These are phyloP conservation scores for Alcedo quadribrachys DNA, from an alignment of 2,797 vertebrate species.

Conservation along the genomic window DNA sequence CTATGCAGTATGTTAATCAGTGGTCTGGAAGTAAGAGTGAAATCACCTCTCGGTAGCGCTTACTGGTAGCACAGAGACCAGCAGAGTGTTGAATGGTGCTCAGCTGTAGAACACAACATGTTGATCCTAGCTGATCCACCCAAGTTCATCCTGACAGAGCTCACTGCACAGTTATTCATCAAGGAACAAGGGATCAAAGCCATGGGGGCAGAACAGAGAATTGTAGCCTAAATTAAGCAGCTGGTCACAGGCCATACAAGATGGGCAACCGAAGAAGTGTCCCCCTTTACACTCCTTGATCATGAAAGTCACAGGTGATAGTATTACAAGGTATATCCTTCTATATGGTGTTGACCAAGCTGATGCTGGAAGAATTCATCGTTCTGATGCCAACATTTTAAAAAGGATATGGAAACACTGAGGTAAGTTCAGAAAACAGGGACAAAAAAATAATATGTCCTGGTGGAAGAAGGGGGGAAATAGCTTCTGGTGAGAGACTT, in stretches of 20 bases:
- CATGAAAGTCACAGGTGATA: neutral
- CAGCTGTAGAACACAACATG: neutral
- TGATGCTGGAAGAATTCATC: neutral
- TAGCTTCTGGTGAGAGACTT: constrained; percentile 5
- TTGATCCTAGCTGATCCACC: neutral
- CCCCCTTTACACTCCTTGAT: neutral
- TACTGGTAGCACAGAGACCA: neutral
- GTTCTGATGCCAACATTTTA: constrained; percentile 14
- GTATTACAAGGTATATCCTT: neutral
- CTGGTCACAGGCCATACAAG: neutral
- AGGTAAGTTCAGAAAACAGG: constrained; percentile 30
- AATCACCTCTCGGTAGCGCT: neutral
- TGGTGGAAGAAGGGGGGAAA: constrained; percentile 2
- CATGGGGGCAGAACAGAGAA: neutral
- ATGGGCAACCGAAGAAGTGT: neutral
- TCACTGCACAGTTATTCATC: neutral
- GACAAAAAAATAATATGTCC: neutral
- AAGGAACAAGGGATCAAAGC: constrained; percentile 5
- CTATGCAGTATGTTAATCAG: neutral
- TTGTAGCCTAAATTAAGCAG: neutral
- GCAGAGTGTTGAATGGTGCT: neutral
- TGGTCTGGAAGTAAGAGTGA: neutral
- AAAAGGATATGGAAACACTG: constrained; percentile 44
- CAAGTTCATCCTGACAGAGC: neutral
- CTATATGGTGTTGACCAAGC: neutral